Evolutionary conservation across 2,113 vertebrate genomes (phyloP).

Genomic region (Cricetomys ansorgei): DNA sequence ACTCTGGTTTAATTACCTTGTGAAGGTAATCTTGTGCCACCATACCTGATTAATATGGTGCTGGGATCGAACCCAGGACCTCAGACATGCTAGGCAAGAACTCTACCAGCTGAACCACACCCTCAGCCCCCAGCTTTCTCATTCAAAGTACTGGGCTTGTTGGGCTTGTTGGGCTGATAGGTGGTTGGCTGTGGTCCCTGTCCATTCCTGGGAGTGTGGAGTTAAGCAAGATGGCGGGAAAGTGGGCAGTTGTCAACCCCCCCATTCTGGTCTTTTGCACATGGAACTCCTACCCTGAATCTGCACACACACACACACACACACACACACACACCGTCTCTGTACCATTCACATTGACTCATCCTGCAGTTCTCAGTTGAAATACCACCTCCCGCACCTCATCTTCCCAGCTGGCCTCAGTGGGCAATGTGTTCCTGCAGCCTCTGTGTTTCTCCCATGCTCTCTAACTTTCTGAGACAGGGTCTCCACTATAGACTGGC

Average conservation of each 20-base stretch:
- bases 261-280: background rate
- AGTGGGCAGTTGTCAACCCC: background rate
- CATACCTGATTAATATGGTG: background rate
- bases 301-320: no score
- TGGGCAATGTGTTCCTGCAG: background rate
- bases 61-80: background rate
- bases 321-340: no score
- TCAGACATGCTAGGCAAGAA: background rate
- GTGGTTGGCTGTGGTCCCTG: background rate
- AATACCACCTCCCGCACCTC: background rate
- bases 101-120: background rate
- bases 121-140: background rate
- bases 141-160: background rate
- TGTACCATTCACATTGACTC: background rate
- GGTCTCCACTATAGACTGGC: background rate
- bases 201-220: background rate
- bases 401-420: background rate
- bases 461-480: background rate
- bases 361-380: constrained; percentile 42
- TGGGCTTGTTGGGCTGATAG: background rate
- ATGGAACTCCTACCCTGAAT: background rate
- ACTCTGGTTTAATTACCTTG: background rate
- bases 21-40: background rate
- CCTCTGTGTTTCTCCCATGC: background rate
- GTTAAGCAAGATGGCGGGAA: background rate